A percentile compares a stretch with the other conserved stretches of the same genome.
phyloP scores from a whole-genome alignment of 1,140 invertebrate species.

The Drosophila oshimai region DNA sequence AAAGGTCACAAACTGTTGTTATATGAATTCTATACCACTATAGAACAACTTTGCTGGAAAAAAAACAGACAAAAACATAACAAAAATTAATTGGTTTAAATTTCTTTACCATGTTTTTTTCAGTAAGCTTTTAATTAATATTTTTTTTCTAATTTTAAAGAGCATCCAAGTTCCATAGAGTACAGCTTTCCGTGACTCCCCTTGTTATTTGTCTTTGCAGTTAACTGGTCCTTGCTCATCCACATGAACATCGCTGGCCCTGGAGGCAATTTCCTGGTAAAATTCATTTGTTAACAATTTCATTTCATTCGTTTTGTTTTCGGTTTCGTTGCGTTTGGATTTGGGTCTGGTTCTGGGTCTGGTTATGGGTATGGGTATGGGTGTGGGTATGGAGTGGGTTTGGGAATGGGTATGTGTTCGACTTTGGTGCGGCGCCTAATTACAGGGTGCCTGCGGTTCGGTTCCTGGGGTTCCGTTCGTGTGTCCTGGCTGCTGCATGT shows the following conservation, averaged over 20 bases:
- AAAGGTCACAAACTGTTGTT: no score
- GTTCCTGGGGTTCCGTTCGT: slow-evolving; percentile 18
- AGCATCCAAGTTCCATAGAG: neutral
- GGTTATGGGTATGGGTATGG: neutral
- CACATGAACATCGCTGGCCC: slow-evolving; percentile 39
- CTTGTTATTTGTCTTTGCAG: slow-evolving; percentile 75
- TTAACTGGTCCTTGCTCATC: slow-evolving; percentile 58
- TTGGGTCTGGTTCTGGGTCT: slow-evolving; percentile 4
- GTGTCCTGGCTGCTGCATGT: slow-evolving; percentile 50
- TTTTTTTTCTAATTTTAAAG: neutral
- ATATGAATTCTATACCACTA: no score
- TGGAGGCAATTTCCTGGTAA: slow-evolving; percentile 73
- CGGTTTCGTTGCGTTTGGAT: slow-evolving; percentile 30
- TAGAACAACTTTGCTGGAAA: no score
- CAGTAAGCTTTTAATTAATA: neutral
- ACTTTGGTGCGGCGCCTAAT: slow-evolving; percentile 67
- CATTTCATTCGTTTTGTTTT: slow-evolving; percentile 56
- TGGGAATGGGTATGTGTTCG: neutral
- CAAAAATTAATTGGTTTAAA: no score
- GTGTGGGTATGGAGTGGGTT: neutral
- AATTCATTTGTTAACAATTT: slow-evolving; percentile 81
- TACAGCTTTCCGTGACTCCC: neutral
- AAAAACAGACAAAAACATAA: no score
- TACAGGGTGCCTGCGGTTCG: slow-evolving; percentile 63
- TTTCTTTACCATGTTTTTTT: neutral